Conservation (phyloP, 2,113 vertebrate genomes). For the Tretioscincus oriximinensis region DNA sequence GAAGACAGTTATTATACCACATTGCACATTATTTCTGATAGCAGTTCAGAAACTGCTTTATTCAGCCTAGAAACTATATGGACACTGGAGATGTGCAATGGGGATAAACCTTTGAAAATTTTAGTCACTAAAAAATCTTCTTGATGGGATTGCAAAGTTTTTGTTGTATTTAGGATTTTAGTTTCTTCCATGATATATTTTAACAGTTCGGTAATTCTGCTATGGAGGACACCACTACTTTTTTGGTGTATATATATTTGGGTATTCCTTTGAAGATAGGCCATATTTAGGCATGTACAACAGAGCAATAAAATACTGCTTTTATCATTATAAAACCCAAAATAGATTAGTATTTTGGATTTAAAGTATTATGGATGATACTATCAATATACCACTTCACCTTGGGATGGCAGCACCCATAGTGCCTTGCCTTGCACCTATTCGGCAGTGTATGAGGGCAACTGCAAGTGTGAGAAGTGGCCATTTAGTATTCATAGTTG, state of each 20-base stretch:
- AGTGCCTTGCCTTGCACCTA: no score
- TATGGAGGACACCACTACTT: not conserved
- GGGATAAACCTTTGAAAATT: constrained; percentile 54
- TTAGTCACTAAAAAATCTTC: constrained; percentile 33
- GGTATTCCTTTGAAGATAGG: not conserved
- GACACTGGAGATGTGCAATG: constrained; percentile 33
- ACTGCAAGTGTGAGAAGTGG: no score
- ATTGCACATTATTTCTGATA: constrained; percentile 53
- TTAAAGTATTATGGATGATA: no score
- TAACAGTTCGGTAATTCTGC: constrained; percentile 25
- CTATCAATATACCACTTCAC: no score
- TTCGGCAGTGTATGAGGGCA: no score
- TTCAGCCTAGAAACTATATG: constrained; percentile 46
- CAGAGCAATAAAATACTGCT: no score
- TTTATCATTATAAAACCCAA: no score
- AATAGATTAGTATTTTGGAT: no score
- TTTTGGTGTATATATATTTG: not conserved
- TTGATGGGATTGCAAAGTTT: constrained; percentile 51
- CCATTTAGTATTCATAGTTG: no score
- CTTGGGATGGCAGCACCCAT: no score
- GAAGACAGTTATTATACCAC: constrained; percentile 42
- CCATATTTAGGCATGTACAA: no score
- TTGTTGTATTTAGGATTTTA: constrained; percentile 16
- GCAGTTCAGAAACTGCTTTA: constrained; percentile 36
- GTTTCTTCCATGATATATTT: no score